phyloP scores from a whole-genome alignment of 2,888 invertebrate genomes.

The Dolomedes plantarius region DNA sequence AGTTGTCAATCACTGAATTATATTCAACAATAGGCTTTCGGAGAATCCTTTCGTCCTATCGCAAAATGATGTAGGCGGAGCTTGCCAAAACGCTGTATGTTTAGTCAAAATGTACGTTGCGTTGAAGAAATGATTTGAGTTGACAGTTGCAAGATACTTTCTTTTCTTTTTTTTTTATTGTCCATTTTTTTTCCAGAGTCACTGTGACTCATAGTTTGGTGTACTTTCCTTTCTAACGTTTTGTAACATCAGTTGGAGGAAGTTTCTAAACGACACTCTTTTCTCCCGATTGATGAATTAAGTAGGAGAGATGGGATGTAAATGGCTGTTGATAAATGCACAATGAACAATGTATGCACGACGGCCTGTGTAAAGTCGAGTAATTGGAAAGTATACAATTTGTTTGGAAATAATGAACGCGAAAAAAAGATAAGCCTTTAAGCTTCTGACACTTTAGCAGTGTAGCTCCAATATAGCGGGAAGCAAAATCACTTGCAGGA shows the following conservation, averaged over 20 bases:
- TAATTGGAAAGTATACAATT: too few species aligned
- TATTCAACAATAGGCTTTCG: slow-evolving; percentile 25
- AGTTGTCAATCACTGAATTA: slow-evolving; percentile 21
- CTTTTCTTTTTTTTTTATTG: background rate
- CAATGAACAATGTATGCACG: background rate
- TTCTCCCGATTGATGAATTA: background rate
- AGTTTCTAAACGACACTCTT: background rate
- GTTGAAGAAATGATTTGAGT: slow-evolving; percentile 10
- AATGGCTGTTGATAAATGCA: background rate
- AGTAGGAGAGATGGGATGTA: background rate
- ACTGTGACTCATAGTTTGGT: background rate
- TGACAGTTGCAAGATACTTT: slow-evolving; percentile 3
- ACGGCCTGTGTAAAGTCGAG: too few species aligned
- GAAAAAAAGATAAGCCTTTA: too few species aligned
- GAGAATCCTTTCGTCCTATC: slow-evolving; percentile 20
- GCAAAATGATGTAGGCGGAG: slow-evolving; percentile 11
- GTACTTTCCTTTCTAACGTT: background rate
- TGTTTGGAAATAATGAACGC: too few species aligned
- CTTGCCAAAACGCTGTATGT: slow-evolving; percentile 18
- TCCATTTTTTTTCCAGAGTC: background rate
- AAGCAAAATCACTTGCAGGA: too few species aligned
- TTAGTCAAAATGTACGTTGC: slow-evolving; percentile 24
- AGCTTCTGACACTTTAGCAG: too few species aligned
- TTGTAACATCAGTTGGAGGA: too few species aligned
- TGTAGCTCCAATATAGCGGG: too few species aligned